Conservation (phyloP, 2,113 vertebrate genomes). For the Oreochromis tanganicae region DNA sequence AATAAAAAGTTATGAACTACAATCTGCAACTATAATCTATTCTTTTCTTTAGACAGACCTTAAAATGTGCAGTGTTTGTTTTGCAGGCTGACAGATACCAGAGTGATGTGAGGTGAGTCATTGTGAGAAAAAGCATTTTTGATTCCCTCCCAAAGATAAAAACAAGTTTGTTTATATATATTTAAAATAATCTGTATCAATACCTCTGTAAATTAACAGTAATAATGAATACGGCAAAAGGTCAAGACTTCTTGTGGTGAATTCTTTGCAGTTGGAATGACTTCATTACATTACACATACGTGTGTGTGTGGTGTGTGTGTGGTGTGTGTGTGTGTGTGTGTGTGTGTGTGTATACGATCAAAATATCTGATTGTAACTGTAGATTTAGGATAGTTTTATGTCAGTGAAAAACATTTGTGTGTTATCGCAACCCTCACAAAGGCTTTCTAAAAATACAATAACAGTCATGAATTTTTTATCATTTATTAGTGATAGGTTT, state of each 20-base stretch:
- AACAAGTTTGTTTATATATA: background rate
- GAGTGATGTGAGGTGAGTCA: background rate
- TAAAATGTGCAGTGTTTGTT: background rate
- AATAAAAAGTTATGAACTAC: background rate
- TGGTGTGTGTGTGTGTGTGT: background rate
- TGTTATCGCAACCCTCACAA: too few species aligned
- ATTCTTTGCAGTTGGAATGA: background rate
- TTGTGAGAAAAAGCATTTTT: background rate
- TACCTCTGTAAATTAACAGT: background rate
- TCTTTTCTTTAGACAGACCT: background rate
- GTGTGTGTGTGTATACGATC: too few species aligned
- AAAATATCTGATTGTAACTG: too few species aligned
- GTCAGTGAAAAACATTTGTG: too few species aligned
- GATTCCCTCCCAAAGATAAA: background rate
- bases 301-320: too few species aligned
- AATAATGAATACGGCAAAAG: background rate
- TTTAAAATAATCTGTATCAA: background rate
- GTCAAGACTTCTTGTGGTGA: background rate
- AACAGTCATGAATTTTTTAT: too few species aligned
- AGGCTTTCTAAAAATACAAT: too few species aligned
- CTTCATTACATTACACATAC: background rate
- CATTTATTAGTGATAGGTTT: too few species aligned
- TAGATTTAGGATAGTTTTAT: too few species aligned
- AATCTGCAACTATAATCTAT: background rate
- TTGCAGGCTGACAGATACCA: background rate